Percentiles rank a stretch among this genome's conserved stretches.
phyloP scores from a whole-genome alignment of 2,113 vertebrate species.

The Misgurnus mizolepis region DNA sequence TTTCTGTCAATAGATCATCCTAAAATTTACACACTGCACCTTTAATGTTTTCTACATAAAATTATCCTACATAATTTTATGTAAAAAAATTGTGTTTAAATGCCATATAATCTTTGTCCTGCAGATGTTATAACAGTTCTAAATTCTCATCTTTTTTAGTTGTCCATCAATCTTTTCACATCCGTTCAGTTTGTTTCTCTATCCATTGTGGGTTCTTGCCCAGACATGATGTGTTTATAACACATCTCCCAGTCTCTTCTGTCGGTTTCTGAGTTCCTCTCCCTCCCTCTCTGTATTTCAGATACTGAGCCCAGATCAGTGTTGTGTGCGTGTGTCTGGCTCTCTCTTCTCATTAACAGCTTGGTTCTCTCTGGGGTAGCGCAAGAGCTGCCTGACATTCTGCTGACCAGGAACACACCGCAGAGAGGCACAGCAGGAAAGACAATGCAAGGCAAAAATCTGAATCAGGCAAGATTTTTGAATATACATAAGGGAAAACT shows the following conservation, averaged over 20 bases:
- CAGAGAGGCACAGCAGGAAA: not conserved
- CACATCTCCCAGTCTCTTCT: not conserved
- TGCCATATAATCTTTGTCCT: too few relatives aligned
- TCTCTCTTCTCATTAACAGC: constrained; percentile 28
- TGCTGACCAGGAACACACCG: constrained; percentile 17
- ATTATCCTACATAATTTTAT: too few relatives aligned
- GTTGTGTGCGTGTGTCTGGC: not conserved
- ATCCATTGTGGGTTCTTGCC: not conserved
- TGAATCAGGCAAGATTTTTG: constrained; percentile 8
- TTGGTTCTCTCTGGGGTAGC: constrained; percentile 32
- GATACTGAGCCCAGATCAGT: constrained; percentile 24
- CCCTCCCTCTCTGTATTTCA: constrained; percentile 34
- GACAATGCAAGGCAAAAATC: not conserved
- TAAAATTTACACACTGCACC: too few relatives aligned
- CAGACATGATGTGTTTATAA: not conserved
- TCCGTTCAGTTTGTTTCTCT: too few relatives aligned
- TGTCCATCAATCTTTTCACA: not conserved
- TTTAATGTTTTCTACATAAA: too few relatives aligned
- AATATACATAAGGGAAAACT: not conserved
- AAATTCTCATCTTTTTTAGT: not conserved
- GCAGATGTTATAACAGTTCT: too few relatives aligned
- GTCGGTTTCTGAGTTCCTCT: constrained; percentile 34
- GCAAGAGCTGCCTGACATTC: constrained; percentile 35
- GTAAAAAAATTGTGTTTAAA: too few relatives aligned
- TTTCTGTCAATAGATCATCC: too few relatives aligned